Evolutionary conservation across 1,140 invertebrate species (phyloP).

Genomic region (Myzus persicae): DNA sequence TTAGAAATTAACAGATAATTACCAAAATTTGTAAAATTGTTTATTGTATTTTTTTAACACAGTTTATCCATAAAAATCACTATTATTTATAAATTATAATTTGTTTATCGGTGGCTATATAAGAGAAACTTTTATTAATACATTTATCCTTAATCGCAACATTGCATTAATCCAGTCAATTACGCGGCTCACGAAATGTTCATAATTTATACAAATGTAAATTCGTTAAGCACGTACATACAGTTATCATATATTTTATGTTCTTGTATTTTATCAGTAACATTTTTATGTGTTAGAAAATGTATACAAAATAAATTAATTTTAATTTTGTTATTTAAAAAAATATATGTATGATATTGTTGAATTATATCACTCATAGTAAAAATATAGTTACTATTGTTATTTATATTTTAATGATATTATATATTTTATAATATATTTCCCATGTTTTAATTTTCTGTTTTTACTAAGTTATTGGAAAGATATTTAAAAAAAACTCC

Average conservation of each 20-base stretch:
- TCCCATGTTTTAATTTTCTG: neutral
- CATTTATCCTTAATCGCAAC: neutral
- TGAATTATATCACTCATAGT: neutral
- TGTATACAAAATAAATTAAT: neutral
- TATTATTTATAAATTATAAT: neutral
- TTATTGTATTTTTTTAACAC: neutral
- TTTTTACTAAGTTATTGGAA: neutral
- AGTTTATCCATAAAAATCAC: neutral
- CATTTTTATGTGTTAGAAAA: slow-evolving; percentile 33
- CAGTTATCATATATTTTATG: slow-evolving; percentile 35
- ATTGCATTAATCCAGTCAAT: slow-evolving; percentile 22
- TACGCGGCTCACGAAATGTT: slow-evolving; percentile 13
- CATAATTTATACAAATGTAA: slow-evolving; percentile 40
- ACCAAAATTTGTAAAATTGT: neutral
- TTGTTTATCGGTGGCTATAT: neutral
- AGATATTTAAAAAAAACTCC: too few species aligned
- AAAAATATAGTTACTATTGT: neutral
- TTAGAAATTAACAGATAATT: neutral
- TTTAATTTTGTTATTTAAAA: slow-evolving; percentile 12
- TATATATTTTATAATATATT: neutral
- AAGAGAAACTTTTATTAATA: neutral
- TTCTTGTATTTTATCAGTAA: slow-evolving; percentile 24
- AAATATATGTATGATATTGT: neutral
- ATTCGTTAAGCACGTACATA: slow-evolving; percentile 47
- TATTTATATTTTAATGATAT: neutral